phyloP scores from a whole-genome alignment of 2,113 vertebrate species.

The Pipa parva region DNA sequence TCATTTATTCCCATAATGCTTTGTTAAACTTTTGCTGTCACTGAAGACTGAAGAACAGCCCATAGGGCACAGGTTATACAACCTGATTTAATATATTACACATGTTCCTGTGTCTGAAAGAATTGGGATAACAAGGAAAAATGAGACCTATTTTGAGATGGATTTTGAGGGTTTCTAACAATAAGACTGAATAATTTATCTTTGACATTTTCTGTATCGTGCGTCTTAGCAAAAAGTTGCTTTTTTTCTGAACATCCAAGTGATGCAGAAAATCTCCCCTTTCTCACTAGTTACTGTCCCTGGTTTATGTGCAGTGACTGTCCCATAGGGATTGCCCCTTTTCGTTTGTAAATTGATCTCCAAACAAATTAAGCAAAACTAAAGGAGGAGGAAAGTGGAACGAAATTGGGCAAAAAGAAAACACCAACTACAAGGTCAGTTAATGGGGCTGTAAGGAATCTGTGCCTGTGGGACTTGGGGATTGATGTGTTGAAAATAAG shows the following conservation, averaged over 20 bases:
- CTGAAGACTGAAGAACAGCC: no score
- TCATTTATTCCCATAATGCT: no score
- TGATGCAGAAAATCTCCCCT: conserved; percentile 17
- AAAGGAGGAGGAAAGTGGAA: conserved; percentile 49
- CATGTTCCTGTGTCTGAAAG: no score
- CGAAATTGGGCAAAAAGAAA: conserved; percentile 50
- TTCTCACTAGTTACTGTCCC: conserved; percentile 41
- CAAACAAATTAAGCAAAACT: conserved; percentile 59
- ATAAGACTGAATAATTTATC: no score
- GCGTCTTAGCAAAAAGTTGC: no score
- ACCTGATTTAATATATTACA: no score
- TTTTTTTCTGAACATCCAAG: conserved; percentile 8
- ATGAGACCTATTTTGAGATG: no score
- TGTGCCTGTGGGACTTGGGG: conserved; percentile 39
- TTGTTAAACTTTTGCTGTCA: no score
- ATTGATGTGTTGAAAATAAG: conserved; percentile 48
- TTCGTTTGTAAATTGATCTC: conserved; percentile 64
- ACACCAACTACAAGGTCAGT: conserved; percentile 43
- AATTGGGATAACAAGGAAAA: no score
- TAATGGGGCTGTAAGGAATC: conserved; percentile 50
- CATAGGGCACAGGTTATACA: no score
- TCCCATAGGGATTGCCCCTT: conserved; percentile 44
- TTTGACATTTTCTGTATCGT: no score
- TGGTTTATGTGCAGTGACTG: conserved; percentile 46
- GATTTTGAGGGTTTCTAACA: neutral